Base-by-base conservation (phyloP, 2,113 vertebrate species). In the Dascyllus trimaculatus region DNA sequence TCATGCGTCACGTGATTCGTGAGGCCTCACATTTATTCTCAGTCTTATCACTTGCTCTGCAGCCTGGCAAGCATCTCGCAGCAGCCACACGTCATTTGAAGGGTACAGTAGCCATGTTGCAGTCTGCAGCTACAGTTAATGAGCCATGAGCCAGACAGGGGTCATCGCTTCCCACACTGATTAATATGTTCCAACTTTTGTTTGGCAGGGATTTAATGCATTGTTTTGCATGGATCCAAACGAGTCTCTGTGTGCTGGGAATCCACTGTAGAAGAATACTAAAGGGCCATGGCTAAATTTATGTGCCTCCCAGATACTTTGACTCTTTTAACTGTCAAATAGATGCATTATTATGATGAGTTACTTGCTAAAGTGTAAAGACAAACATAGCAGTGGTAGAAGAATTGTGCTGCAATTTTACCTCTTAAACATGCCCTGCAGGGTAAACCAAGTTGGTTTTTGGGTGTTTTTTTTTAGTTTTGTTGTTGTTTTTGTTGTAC, bases 1-100 rank as follows among this genome's bases (percentile, higher is more conserved):
- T 89, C 81, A 49, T 1, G 21, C 21, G 17, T 67, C 81, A 79
- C 51, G 2, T 62, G 65, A 24, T 67, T 21, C 2, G 19, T 13
- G 61, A 58, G 69, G 69, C 26, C 61, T 59, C 74, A 65, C 49
- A 48, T 80, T 63, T 67, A 60, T 82, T 78, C 59, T 80, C 29
- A 0, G 40, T 14, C 54, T 85, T 85, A 89, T 88, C 85, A 26
- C 74, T 48, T 22, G 1, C 1, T 2, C n/a, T 38, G 54, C 61
- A n/a, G 72, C 75, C 69, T 82, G 78, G 59, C 61, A 77, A 21
- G 46, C 61, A 22, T 82, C 74, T 71, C 54, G 19, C 6, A 57
- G 24, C 38, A 56, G 43, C 53, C 48, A 5, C 60, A 25, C 32
- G 6, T 66, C 24, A 74, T 53, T 56, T 63, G 35, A 60, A 71